Evolutionary conservation across 2,888 invertebrate genomes (phyloP), one percentile per base, ranked within the genome.

Genomic region (Cryptocephalus moraei): DNA sequence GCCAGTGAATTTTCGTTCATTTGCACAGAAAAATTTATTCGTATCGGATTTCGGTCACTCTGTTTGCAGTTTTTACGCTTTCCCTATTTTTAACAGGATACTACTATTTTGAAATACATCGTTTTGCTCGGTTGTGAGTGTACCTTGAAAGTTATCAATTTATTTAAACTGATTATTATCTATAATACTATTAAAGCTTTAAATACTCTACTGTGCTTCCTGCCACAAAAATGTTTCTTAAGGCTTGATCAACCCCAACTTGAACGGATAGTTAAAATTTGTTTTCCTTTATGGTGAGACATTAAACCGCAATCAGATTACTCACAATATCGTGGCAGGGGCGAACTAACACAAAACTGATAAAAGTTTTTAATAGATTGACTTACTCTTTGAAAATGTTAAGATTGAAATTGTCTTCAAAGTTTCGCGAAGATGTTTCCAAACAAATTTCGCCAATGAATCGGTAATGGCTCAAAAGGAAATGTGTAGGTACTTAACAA

Each of bases 251-350:
- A 22, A 22, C 22, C 6, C 8, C 32, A 33, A 39, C 41, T 32
- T 32, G 14, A 45, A 31, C 34, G 11, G 31, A 62, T 59, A 59
- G 57, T 57, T 55, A 58, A 62, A 64, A 65, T 65, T 64, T 62
- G 62, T 64, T 64, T 62, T 60, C 62, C 62, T 55, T 55, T 55
- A 51, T 62, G 61, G 65, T 65, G 65, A 66, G 67, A 66, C 63
- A 67, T 67, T 64, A 59, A 58, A 61, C 59, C 63, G 59, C 62
- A 63, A 68, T 66, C 65, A 63, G 67, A 68, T 67, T 66, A 68
- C 66, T 66, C 64, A 63, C 64, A 63, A 62, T 65, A 64, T 64
- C 63, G 63, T 62, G 62, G 62, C 61, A 56, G 58, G 61, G 55
- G 55, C 6, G 60, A 60, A 59, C 60, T 57, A 62, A 65, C 62